Evolutionary conservation across 2,113 vertebrate species (phyloP).

Genomic region (Ailuropoda melanoleuca): DNA sequence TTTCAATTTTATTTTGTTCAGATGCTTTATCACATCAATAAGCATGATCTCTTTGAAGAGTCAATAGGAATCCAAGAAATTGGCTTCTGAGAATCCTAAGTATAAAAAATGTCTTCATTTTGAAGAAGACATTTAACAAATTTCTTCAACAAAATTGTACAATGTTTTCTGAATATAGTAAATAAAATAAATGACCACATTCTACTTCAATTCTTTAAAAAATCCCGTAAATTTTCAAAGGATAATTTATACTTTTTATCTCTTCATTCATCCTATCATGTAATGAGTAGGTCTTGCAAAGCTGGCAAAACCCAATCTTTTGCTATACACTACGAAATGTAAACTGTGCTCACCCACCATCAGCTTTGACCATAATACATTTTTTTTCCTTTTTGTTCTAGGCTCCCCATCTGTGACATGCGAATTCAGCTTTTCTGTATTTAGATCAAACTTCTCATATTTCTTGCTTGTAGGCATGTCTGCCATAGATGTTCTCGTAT

Average conservation of each 20-base stretch:
- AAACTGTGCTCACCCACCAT: background rate
- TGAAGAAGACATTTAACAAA: background rate
- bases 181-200: background rate
- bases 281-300: background rate
- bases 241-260: background rate
- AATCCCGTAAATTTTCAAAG: background rate
- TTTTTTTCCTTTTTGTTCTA: conserved; percentile 40
- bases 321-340: background rate
- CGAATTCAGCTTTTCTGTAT: conserved; percentile 58
- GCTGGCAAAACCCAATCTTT: background rate
- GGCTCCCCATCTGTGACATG: conserved; percentile 14
- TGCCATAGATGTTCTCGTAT: conserved; percentile 39
- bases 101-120: background rate
- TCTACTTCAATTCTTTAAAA: background rate
- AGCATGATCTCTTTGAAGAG: background rate
- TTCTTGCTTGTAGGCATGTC: conserved; percentile 53
- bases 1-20: background rate
- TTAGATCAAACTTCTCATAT: conserved; percentile 51
- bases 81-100: background rate
- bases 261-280: background rate
- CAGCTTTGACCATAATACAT: background rate
- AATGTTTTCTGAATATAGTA: background rate
- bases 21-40: background rate
- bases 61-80: background rate
- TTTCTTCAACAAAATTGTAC: background rate